Base-by-base conservation (phyloP, 92 coral and sea anemone species). In the Heliopora coerulea region DNA sequence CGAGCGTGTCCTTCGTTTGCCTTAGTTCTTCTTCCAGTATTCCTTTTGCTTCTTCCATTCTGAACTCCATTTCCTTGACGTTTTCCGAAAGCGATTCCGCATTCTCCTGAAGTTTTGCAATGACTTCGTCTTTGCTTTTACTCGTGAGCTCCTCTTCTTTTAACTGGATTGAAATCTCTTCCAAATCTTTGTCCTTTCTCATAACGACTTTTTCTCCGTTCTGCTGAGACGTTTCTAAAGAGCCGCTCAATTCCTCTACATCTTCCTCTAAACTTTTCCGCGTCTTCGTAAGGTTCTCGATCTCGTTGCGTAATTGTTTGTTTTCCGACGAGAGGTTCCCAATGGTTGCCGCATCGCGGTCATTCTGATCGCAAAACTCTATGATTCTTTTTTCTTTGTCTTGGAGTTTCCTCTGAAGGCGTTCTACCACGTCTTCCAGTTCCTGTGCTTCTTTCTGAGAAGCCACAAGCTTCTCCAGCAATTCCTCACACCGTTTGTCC, bases 401-500 rank as follows among this genome's bases (percentile, higher is more conserved):
- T 13, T 67, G 35, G 26, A 67, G 19, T 29, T 67, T 67, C 40
- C 15, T 67, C 15, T 32, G 31, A 7, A 44, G 21, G 34, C 30
- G 30, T 27, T 49, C 31, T 29, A 29, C 18, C 20, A 67, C 46
- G 1, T 44, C 74, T 46, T 67, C 37, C 6, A 44, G 46, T 10
- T 67, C 74, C 19, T 67, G 54, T 14, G 59, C 74, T 26, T 67
- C 74, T 44, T 28, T 67, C 74, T 67, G 74, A 46, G 74, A 67
- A 67, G 35, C 74, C 20, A 67, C 48, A 1, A 67, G 54, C n/a
- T 67, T 67, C 30, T 67, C 74, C 19, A 67, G 40, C 34, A 67
- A 67, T 29, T 67, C 74, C 30, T 67, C 74, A 21, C 74, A 67
- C 17, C 74, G 74, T 20, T 67, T 67, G 19, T 67, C 74, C 74